Evolutionary conservation across 2,888 invertebrate species (phyloP).

Genomic region (Pocota personata): DNA sequence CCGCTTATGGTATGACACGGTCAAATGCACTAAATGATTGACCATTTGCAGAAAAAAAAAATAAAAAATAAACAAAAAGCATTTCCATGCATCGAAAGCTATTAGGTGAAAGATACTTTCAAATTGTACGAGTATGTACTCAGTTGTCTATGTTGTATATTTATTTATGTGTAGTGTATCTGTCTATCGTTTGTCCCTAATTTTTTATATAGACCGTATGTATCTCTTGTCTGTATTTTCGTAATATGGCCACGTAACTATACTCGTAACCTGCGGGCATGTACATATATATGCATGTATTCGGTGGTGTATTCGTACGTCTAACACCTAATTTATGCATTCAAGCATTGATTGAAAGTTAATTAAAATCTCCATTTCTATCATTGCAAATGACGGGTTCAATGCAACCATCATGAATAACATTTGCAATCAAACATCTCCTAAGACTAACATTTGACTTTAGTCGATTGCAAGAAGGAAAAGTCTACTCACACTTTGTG

Average conservation of each 20-base stretch:
- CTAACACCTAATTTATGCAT: neutral
- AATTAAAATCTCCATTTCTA: conserved; percentile 21
- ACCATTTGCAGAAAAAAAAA: conserved; percentile 42
- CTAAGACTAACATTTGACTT: neutral
- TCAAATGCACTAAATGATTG: conserved; percentile 49
- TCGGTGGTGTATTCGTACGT: neutral
- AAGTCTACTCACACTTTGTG: neutral
- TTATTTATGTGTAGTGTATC: neutral
- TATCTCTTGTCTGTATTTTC: too few relatives aligned
- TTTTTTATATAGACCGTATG: too few relatives aligned
- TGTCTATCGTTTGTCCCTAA: neutral
- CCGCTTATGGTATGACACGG: conserved; percentile 56
- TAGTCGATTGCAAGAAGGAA: neutral
- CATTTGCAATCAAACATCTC: conserved; percentile 15
- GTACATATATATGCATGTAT: neutral
- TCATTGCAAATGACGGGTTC: neutral
- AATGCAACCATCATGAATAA: neutral
- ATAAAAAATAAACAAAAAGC: conserved; percentile 3
- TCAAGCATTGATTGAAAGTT: conserved; percentile 8
- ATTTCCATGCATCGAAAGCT: conserved; percentile 8
- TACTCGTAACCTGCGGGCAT: too few relatives aligned
- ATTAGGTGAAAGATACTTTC: conserved; percentile 17
- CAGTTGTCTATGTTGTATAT: neutral
- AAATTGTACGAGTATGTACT: neutral
- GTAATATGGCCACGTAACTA: too few relatives aligned